Base-by-base conservation (phyloP, 2,888 invertebrate species). In the Heliconius ismenius region DNA sequence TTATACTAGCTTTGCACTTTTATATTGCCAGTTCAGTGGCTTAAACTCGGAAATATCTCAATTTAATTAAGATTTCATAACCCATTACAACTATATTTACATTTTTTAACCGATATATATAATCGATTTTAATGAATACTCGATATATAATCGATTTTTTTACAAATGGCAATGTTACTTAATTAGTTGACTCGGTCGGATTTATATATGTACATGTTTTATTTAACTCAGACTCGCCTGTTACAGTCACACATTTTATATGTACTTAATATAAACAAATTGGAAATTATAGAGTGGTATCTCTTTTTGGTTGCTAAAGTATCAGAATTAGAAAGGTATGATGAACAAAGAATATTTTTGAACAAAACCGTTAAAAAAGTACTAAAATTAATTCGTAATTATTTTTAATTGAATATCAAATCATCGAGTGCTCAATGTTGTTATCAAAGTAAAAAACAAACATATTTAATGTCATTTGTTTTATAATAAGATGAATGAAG, bases 1-100 rank as follows among this genome's bases (percentile, higher is more conserved):
- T 93, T 92, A 92, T 84, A 85, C 91, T 92, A 92, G 88, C 91
- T 93, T 93, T 94, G 93, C 93, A 94, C 93, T 94, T 91, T 93
- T 86, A 91, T 91, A 91, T 91, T 90, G 92, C 93, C 93, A 91
- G 87, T 88, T 90, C 85, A 88, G 84, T 91, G 92, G 92, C 92
- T 92, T 93, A 93, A 93, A 93, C 93, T 91, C 92, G 92, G 91
- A 82, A 91, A 92, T 88, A 92, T 92, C 92, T 93, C 90, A 92
- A 92, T 92, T 93, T 92, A 86, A 92, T 92, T 90, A 92, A 92
- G 93, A 92, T 87, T 88, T 91, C 88, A 87, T 91, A 92, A 92
- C 90, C 90, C 91, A 90, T 88, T 73, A 87, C 88, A 86, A 83
- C 85, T 88, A 88, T 92, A 92, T 93, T 90, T 93, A 93, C 70